phyloP scores from a whole-genome alignment of 2,797 vertebrate species.

The Silurus aristotelis region DNA sequence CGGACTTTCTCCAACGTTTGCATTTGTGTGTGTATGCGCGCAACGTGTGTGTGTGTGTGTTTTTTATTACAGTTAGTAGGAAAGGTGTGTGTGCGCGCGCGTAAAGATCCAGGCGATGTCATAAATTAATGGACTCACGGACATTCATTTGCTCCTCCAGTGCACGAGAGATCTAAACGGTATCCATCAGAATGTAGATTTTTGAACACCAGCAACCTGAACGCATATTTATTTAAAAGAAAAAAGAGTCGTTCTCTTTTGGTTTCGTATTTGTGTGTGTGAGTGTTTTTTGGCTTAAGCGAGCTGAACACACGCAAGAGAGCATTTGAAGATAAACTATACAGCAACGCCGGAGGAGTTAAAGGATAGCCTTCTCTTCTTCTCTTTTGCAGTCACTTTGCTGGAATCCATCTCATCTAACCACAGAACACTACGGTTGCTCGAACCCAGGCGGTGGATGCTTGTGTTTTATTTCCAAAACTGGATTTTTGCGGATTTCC shows the following conservation, averaged over 20 bases:
- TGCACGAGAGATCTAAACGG: slow-evolving; percentile 68
- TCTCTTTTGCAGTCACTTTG: slow-evolving; percentile 38
- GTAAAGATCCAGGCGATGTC: slow-evolving; percentile 70
- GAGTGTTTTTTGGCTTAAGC: slow-evolving; percentile 17
- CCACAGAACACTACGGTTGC: slow-evolving; percentile 3
- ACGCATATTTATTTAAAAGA: slow-evolving; percentile 24
- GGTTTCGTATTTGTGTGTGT: slow-evolving; percentile 52
- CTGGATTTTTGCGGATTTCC: slow-evolving; percentile 49
- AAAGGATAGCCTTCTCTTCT: slow-evolving; percentile 66
- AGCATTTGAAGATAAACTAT: slow-evolving; percentile 62
- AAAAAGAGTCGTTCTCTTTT: slow-evolving; percentile 69
- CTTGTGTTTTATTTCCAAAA: slow-evolving; percentile 42
- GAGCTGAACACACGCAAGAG: slow-evolving; percentile 24
- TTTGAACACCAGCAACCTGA: slow-evolving; percentile 61
- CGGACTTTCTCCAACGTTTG: slow-evolving; percentile 62
- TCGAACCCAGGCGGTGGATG: slow-evolving; percentile 31
- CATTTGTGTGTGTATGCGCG: not conserved
- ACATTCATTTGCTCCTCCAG: slow-evolving; percentile 78
- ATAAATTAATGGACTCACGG: slow-evolving; percentile 70
- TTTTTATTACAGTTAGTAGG: slow-evolving; percentile 5
- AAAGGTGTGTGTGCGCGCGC: slow-evolving; percentile 74
- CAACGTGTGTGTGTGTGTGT: no score
- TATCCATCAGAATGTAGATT: slow-evolving; percentile 76
- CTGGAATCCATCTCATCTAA: slow-evolving; percentile 29
- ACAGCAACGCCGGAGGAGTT: slow-evolving; percentile 55